phyloP scores from a whole-genome alignment of 2,113 vertebrate species.

The Scomber scombrus region DNA sequence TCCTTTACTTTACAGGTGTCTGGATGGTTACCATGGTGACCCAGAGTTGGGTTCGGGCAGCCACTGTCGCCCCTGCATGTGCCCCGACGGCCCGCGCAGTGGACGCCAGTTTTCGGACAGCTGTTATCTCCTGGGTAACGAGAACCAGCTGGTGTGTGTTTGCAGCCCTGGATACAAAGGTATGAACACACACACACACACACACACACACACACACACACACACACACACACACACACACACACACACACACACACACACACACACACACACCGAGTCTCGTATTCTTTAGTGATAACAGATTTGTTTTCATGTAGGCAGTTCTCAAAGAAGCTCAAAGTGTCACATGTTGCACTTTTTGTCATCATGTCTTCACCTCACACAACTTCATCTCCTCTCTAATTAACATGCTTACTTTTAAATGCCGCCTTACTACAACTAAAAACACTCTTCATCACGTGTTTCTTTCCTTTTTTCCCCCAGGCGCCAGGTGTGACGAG shows the following conservation, averaged over 20 bases:
- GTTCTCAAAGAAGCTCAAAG: neutral
- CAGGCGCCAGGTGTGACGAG: slow-evolving; percentile 92
- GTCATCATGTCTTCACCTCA: slow-evolving; percentile 15
- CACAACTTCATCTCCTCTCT: slow-evolving; percentile 20
- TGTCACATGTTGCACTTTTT: neutral
- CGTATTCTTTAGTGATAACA: neutral
- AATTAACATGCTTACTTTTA: slow-evolving; percentile 33
- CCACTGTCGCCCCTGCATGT: slow-evolving; percentile 94
- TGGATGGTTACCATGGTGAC: slow-evolving; percentile 92
- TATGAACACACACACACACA: slow-evolving; percentile 37
- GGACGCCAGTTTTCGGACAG: slow-evolving; percentile 92
- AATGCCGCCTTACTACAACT: too few relatives aligned
- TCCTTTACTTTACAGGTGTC: slow-evolving; percentile 84
- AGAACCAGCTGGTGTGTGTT: slow-evolving; percentile 89
- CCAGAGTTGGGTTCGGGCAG: slow-evolving; percentile 90
- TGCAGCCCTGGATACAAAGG: slow-evolving; percentile 87
- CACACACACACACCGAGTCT: slow-evolving; percentile 1
- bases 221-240: slow-evolving; percentile 25
- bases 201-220: slow-evolving; percentile 25
- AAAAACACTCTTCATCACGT: neutral
- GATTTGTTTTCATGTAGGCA: slow-evolving; percentile 39
- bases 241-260: slow-evolving; percentile 28
- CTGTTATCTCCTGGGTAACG: slow-evolving; percentile 88
- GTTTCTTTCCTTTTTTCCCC: fast-evolving
- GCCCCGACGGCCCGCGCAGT: slow-evolving; percentile 92